Evolutionary conservation across 2,113 vertebrate genomes (phyloP), one percentile per base, ranked within the genome.

Genomic region (Uropsilus gracilis): DNA sequence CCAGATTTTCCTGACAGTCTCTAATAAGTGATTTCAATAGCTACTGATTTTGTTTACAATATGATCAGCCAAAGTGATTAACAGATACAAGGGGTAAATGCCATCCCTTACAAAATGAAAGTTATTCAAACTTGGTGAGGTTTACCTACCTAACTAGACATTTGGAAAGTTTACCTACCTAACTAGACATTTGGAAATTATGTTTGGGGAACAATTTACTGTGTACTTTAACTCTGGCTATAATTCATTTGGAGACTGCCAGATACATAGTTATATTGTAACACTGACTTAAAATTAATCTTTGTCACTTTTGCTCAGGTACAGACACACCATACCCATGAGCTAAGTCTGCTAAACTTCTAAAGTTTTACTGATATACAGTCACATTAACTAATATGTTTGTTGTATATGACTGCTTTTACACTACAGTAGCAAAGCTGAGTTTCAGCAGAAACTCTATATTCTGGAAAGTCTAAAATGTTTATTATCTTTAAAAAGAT

Each of bases 231-330:
- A 61, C n/a, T 91, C 24, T 78, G 13, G 20, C n/a, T 50, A 14
- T 83, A 86, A 83, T 80, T 82, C 8, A 44, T 86, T 68, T 68
- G 18, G 24, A 86, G 34, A 44, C 0, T 66, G 0, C n/a, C 42
- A 85, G 37, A 68, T 16, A 81, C 48, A 32, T 26, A 46, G 46
- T 78, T 90, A 69, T 83, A 11, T 16, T 34, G 5, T 64, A 20
- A 73, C 18, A 63, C 42, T 80, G 50, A 64, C 39, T 77, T 89
- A 84, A 87, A 91, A 71, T 81, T 78, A 82, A 69, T 42, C 32
- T 66, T 48, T 92, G 32, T 11, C n/a, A 44, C 7, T 90, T 88
- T 42, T 66, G 1, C 6, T 18, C 5, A 81, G 9, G n/a, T 8
- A 32, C 59, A 13, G 32, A 37, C 30, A 85, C 85, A 55, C 5